Evolutionary conservation across 2,888 invertebrate species (phyloP), one percentile per base, ranked within the genome.

Genomic region (Tetheella fluctuosa): DNA sequence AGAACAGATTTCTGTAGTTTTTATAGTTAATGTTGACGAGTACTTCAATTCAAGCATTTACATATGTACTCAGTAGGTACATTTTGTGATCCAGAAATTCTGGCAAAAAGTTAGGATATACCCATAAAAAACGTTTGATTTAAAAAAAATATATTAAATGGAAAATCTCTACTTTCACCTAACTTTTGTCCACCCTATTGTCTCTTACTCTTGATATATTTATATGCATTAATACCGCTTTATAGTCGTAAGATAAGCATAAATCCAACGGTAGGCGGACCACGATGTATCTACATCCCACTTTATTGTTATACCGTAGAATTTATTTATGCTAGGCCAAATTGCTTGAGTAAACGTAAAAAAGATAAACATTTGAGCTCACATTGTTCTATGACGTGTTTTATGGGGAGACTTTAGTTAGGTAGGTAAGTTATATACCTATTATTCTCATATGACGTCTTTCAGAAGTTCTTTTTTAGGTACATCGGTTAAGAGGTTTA

Each of bases 211-310:
- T 74, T 86, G 86, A 87, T 86, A 88, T 89, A 86, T 88, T 88
- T 89, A 89, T 89, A 88, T 84, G 87, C 85, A 88, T 89, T 89
- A 90, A 89, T 88, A 84, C 87, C 79, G 77, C 73, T 90, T 89
- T 90, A 90, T 87, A 76, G 80, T 69, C 64, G 73, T 68, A 76
- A 90, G 90, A 90, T 90, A 90, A 88, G 85, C 76, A 87, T 90
- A 89, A 89, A 89, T 89, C 86, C 76, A 76, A 67, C 70, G 64
- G 84, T 72, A 83, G 81, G 84, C 80, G 83, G 83, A 80, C 78
- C 73, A 68, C 80, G 75, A 79, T 79, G 82, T 83, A 80, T 81
- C 80, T 85, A 86, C 83, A 83, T 83, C 80, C 83, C 70, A 79
- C 79, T 86, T 86, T 88, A 89, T 86, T 88, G 84, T 86, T 82